Percentiles rank a stretch among this genome's conserved stretches.
Evolutionary conservation across 2,888 invertebrate species (phyloP).

Genomic region (Amiota communis): DNA sequence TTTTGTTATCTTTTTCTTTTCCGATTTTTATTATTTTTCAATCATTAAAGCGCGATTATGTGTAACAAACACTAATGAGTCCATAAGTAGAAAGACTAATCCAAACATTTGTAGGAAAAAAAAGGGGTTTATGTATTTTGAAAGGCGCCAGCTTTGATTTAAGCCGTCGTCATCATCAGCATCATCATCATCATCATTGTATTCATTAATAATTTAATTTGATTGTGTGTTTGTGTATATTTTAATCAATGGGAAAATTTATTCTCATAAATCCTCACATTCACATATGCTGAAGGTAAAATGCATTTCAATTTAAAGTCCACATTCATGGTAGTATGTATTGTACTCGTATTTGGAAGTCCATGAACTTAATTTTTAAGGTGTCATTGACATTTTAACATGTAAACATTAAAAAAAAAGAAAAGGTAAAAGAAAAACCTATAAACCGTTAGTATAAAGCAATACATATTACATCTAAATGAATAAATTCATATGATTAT

Average conservation of each 20-base stretch:
- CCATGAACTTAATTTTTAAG: slow-evolving; percentile 23
- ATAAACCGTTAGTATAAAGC: slow-evolving; percentile 5
- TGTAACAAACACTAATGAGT: slow-evolving; percentile 7
- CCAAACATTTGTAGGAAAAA: neutral
- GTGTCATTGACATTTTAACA: slow-evolving; percentile 28
- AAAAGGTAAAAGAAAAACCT: neutral
- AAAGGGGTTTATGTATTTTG: neutral
- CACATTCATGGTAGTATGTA: too few relatives aligned
- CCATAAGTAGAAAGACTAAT: neutral
- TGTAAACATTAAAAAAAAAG: slow-evolving; percentile 25
- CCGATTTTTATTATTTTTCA: neutral
- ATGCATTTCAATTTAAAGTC: neutral
- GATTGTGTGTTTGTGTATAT: neutral
- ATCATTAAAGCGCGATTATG: slow-evolving; percentile 25
- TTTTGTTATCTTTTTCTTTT: neutral
- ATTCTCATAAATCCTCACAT: slow-evolving; percentile 37
- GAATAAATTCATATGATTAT: neutral
- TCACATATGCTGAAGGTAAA: neutral
- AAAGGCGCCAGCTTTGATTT: slow-evolving; percentile 17
- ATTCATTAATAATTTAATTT: neutral
- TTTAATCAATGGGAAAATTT: slow-evolving; percentile 4
- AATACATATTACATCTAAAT: neutral
- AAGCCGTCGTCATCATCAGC: too few relatives aligned
- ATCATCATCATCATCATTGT: neutral
- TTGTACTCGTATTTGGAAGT: neutral